Evolutionary conservation across 2,797 vertebrate species (phyloP).

Genomic region (Amblyraja radiata): DNA sequence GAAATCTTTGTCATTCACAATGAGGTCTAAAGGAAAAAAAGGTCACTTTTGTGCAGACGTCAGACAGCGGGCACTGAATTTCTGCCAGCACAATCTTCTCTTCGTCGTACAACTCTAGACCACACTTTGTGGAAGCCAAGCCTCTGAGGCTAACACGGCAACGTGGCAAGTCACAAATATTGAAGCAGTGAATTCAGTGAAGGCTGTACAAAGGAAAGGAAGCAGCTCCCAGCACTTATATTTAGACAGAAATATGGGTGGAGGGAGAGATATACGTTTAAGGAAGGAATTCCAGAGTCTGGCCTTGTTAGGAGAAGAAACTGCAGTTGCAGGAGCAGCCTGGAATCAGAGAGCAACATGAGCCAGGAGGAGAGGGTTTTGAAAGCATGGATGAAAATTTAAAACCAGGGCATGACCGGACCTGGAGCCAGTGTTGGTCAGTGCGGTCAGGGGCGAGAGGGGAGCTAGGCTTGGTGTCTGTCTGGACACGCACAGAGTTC

Average conservation of each 20-base stretch:
- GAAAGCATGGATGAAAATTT: not conserved
- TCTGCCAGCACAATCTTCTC: not conserved
- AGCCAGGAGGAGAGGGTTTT: not conserved
- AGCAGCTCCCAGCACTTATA: not conserved
- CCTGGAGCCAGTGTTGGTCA: not conserved
- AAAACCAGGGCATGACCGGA: not conserved
- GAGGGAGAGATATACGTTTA: not conserved
- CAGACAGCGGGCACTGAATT: not conserved
- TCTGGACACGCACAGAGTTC: not conserved
- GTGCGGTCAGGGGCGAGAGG: too few relatives aligned
- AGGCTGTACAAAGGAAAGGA: not conserved
- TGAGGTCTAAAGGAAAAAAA: too few relatives aligned
- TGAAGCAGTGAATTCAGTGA: not conserved
- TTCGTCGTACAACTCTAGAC: not conserved
- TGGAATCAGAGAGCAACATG: not conserved
- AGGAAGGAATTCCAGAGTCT: not conserved
- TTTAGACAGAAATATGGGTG: not conserved
- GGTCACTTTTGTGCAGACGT: not conserved
- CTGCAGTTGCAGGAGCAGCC: not conserved
- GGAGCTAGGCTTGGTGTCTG: not conserved
- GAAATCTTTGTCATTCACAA: not conserved
- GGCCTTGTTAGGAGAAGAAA: not conserved
- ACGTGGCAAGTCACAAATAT: not conserved
- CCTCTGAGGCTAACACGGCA: not conserved
- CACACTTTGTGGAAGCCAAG: not conserved